Percentiles rank a stretch among this genome's conserved stretches.
Conservation (phyloP, 2,888 invertebrate species). For the Rhagonycha fulva region DNA sequence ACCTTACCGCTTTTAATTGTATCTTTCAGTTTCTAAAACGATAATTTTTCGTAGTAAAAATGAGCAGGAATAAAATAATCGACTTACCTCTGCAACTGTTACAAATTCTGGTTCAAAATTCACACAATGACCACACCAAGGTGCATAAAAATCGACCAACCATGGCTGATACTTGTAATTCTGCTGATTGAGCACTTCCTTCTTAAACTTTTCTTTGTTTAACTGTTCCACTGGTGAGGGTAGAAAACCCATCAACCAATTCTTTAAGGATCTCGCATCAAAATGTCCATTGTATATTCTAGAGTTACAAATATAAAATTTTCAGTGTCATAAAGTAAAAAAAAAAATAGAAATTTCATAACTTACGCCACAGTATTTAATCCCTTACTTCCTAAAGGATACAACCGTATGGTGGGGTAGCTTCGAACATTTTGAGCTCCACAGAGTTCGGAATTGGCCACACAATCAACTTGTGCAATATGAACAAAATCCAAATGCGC, state of each 20-base stretch:
- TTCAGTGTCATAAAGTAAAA: neutral
- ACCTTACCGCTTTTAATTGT: slow-evolving; percentile 64
- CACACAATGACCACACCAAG: slow-evolving; percentile 69
- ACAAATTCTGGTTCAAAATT: slow-evolving; percentile 71
- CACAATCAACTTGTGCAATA: slow-evolving; percentile 72
- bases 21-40: slow-evolving; percentile 57
- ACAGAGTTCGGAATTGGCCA: slow-evolving; percentile 62
- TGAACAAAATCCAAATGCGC: slow-evolving; percentile 57
- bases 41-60: slow-evolving; percentile 19
- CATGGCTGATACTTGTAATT: slow-evolving; percentile 52
- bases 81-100: slow-evolving; percentile 63
- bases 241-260: slow-evolving; percentile 67
- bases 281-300: slow-evolving; percentile 65
- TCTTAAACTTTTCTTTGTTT: slow-evolving; percentile 53
- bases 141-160: slow-evolving; percentile 71
- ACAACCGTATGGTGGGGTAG: slow-evolving; percentile 72
- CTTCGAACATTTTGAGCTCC: slow-evolving; percentile 61
- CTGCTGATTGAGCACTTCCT: slow-evolving; percentile 58
- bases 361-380: slow-evolving; percentile 59
- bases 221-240: slow-evolving; percentile 62
- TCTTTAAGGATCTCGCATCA: slow-evolving; percentile 63
- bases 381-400: slow-evolving; percentile 62
- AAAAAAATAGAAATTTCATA: neutral
- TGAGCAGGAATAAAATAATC: slow-evolving; percentile 20
- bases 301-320: no score